A percentile compares a stretch with the other conserved stretches of the same genome.
These are phyloP conservation scores for Hydroisotoma schaefferi DNA, from an alignment of 2,888 invertebrate species.

Conservation along the genomic window DNA sequence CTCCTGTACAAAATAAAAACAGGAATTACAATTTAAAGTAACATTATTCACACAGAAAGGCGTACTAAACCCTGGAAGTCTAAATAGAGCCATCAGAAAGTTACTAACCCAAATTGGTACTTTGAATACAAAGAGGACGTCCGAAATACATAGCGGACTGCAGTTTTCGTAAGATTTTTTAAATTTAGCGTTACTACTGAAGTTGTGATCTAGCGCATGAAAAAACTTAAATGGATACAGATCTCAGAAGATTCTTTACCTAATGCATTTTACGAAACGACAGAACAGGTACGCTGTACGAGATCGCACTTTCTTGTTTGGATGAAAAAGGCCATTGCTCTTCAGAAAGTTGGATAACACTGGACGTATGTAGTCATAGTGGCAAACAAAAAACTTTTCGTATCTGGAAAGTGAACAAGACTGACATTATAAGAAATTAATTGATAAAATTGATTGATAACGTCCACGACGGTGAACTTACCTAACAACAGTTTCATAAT, in stretches of 20 bases:
- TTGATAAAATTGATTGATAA: neutral
- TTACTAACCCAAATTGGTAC: too few relatives aligned
- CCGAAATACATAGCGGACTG: too few relatives aligned
- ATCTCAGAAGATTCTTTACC: conserved; percentile 52
- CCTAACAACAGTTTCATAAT: conserved; percentile 49
- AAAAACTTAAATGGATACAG: neutral
- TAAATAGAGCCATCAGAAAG: too few relatives aligned
- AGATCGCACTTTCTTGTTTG: conserved; percentile 55
- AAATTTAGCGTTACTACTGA: too few relatives aligned
- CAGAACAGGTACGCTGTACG: conserved; percentile 59
- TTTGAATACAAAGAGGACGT: too few relatives aligned
- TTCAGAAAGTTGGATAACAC: conserved; percentile 57
- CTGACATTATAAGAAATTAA: neutral
- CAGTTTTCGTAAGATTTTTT: too few relatives aligned
- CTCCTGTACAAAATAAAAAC: conserved; percentile 17
- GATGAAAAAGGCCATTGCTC: conserved; percentile 56
- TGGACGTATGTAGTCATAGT: conserved; percentile 54
- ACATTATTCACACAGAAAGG: neutral
- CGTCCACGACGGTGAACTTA: conserved; percentile 4
- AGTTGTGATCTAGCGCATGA: too few relatives aligned
- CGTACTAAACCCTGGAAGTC: too few relatives aligned
- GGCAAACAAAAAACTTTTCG: conserved; percentile 57
- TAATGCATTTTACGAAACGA: conserved; percentile 57
- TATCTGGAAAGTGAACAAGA: conserved; percentile 51
- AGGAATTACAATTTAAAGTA: conserved; percentile 9